Percentiles rank a stretch among this genome's conserved stretches.
These are phyloP conservation scores for Shinisaurus crocodilurus DNA, from an alignment of 2,113 vertebrate genomes.

Conservation along the genomic window DNA sequence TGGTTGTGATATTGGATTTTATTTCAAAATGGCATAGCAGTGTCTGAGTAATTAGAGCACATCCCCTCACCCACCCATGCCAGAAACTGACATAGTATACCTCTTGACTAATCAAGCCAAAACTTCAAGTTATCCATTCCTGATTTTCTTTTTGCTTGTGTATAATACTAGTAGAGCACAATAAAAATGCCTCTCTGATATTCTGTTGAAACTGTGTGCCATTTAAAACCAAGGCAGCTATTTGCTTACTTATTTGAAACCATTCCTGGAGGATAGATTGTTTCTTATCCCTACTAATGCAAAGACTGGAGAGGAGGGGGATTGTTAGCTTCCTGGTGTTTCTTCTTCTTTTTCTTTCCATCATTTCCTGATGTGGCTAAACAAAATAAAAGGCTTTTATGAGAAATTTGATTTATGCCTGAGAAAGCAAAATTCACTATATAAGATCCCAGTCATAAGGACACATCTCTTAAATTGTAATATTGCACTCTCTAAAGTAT, in stretches of 20 bases:
- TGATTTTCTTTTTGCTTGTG: background rate
- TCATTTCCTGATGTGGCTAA: conserved; percentile 22
- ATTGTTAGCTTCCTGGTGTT: background rate
- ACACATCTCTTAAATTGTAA: conserved; percentile 41
- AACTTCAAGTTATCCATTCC: background rate
- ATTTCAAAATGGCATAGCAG: background rate
- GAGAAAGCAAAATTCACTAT: conserved; percentile 49
- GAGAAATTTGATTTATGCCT: conserved; percentile 27
- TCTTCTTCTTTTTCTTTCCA: background rate
- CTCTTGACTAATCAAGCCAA: background rate
- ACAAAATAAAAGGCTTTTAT: conserved; percentile 23
- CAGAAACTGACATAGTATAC: background rate
- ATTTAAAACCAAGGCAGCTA: background rate
- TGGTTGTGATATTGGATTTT: background rate
- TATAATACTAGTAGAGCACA: conserved; percentile 13
- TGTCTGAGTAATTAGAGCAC: background rate
- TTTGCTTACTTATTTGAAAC: background rate
- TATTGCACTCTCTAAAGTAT: conserved; percentile 54
- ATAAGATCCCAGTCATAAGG: conserved; percentile 52
- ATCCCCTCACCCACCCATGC: background rate
- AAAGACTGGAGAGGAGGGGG: background rate
- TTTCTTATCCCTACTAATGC: background rate
- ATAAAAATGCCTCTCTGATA: background rate
- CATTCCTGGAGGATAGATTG: background rate
- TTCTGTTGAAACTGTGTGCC: background rate